phyloP scores from a whole-genome alignment of 30 jellyfish, hydroid and myxozoan genomes.

The Nemopilema nomurai region DNA sequence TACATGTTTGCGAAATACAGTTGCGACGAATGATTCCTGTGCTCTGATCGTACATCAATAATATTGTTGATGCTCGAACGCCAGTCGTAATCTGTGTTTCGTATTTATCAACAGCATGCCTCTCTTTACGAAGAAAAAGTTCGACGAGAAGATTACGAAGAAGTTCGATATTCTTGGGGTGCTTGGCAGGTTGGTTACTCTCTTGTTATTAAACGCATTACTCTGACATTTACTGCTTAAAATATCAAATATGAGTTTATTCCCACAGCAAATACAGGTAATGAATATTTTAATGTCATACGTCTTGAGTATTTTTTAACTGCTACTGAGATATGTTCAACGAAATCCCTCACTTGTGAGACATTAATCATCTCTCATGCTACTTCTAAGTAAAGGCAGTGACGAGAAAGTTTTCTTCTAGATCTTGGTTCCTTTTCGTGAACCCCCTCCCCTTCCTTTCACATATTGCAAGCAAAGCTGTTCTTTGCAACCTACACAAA shows the following conservation, averaged over 20 bases:
- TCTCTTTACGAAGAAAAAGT: conserved; percentile 84
- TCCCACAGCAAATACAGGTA: not conserved
- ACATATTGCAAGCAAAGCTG: no score
- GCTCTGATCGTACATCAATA: not conserved
- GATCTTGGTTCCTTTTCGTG: no score
- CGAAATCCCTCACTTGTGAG: no score
- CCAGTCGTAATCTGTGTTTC: not conserved
- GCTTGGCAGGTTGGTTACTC: conserved; percentile 77
- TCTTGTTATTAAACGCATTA: not conserved
- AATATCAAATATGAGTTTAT: not conserved
- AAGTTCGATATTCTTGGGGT: conserved; percentile 68
- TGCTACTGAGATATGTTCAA: not conserved
- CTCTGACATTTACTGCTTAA: not conserved
- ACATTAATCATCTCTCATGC: not conserved
- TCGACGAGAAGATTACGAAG: conserved; percentile 84
- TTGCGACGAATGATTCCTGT: not conserved
- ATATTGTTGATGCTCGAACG: not conserved
- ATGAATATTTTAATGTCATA: not conserved
- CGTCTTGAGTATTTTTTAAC: not conserved
- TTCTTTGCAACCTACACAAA: no score
- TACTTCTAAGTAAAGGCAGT: no score
- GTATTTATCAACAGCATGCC: conserved; percentile 71
- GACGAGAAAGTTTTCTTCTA: no score
- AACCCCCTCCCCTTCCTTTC: no score
- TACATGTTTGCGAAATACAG: not conserved